Conservation (phyloP, 2,888 invertebrate species). For the Odontocolon sp. region DNA sequence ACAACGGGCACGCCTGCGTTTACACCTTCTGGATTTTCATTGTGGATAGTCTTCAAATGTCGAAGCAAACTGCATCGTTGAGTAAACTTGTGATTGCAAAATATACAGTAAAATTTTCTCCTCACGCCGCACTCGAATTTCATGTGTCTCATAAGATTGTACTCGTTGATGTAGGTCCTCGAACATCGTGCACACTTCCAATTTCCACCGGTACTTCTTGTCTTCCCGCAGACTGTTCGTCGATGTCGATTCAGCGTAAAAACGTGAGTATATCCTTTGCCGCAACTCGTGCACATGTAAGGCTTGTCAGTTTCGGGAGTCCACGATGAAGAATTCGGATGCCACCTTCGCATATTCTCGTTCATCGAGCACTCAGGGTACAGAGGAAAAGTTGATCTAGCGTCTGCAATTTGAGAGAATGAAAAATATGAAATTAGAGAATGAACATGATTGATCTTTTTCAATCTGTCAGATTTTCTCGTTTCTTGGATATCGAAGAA, state of each 20-base stretch:
- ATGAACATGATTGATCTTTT: background rate
- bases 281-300: slow-evolving; percentile 65
- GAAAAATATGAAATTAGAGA: slow-evolving; percentile 15
- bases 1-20: background rate
- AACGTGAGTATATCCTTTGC: slow-evolving; percentile 65
- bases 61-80: slow-evolving; percentile 70
- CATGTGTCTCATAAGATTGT: slow-evolving; percentile 82
- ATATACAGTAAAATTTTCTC: slow-evolving; percentile 83
- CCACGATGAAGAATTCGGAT: slow-evolving; percentile 39
- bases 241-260: slow-evolving; percentile 69
- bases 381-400: background rate
- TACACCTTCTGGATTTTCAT: slow-evolving; percentile 42
- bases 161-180: slow-evolving; percentile 73
- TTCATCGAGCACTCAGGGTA: slow-evolving; percentile 38
- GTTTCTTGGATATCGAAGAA: too few species aligned
- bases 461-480: background rate
- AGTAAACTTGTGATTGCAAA: slow-evolving; percentile 70
- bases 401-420: slow-evolving; percentile 46
- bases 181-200: slow-evolving; percentile 73
- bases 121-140: slow-evolving; percentile 88
- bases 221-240: slow-evolving; percentile 66
- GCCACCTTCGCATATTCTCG: slow-evolving; percentile 19
- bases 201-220: slow-evolving; percentile 57
- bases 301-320: slow-evolving; percentile 64
- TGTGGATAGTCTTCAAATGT: slow-evolving; percentile 72